Evolutionary conservation across 2,113 vertebrate species (phyloP).

Genomic region (Stegastes partitus): DNA sequence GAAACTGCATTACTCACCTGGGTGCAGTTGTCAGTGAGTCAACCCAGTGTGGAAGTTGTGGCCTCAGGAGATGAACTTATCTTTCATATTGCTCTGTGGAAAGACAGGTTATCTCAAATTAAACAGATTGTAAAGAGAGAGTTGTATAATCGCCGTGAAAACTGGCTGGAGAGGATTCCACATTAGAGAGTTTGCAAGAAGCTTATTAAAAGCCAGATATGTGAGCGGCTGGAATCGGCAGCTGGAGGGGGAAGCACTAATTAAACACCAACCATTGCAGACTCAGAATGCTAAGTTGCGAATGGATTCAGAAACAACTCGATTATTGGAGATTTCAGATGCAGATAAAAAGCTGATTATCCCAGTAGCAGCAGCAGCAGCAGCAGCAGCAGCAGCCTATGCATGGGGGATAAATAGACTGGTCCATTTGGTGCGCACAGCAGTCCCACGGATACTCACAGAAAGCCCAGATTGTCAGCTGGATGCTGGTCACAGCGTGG

Average conservation of each 20-base stretch:
- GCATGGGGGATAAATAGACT: conserved; percentile 26
- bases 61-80: conserved; percentile 67
- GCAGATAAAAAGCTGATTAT: conserved; percentile 26
- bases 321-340: conserved; percentile 32
- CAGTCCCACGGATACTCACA: conserved; percentile 65
- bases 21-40: conserved; percentile 67
- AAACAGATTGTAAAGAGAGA: conserved; percentile 14
- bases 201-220: conserved; percentile 22
- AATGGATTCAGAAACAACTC: conserved; percentile 12
- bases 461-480: conserved; percentile 54
- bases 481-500: conserved; percentile 52
- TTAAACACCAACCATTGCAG: conserved; percentile 15
- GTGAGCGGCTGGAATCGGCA: conserved; percentile 2
- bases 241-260: conserved; percentile 3
- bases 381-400: conserved; percentile 19
- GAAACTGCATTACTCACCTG: conserved; percentile 68
- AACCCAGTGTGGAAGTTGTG: conserved; percentile 66
- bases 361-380: conserved; percentile 16
- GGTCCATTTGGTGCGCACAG: conserved; percentile 66
- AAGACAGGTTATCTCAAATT: conserved; percentile 37
- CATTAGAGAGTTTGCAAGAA: conserved; percentile 41
- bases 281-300: conserved; percentile 25
- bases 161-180: conserved; percentile 15
- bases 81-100: conserved; percentile 61
- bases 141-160: conserved; percentile 24